A percentile compares a stretch with the other conserved stretches of the same genome.
These are phyloP conservation scores for Chesias legatella DNA, from an alignment of 2,888 invertebrate genomes.

Conservation along the genomic window DNA sequence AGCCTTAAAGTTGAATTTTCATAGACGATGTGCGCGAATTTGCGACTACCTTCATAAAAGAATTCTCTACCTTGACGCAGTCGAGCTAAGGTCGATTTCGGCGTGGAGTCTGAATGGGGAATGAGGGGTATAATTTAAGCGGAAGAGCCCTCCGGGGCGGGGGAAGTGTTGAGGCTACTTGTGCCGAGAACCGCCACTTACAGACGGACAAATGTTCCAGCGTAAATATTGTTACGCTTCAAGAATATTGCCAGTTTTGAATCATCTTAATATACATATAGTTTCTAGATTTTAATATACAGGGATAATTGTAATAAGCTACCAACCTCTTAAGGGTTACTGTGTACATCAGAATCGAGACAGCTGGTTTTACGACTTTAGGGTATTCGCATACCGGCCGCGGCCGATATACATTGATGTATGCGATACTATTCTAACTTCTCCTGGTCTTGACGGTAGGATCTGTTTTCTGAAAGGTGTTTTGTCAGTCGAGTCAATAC, in stretches of 20 bases:
- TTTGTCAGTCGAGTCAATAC: too few relatives aligned
- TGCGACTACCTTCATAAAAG: background rate
- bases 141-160: slow-evolving; percentile 29
- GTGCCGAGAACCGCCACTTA: slow-evolving; percentile 57
- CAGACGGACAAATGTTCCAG: slow-evolving; percentile 32
- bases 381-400: too few relatives aligned
- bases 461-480: too few relatives aligned
- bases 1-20: slow-evolving; percentile 23
- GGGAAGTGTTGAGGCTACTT: slow-evolving; percentile 49
- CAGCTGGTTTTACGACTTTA: too few relatives aligned
- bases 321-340: too few relatives aligned
- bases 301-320: too few relatives aligned
- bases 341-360: too few relatives aligned
- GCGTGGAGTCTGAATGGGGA: slow-evolving; percentile 2
- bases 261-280: too few relatives aligned
- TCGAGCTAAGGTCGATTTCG: slow-evolving; percentile 8
- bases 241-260: slow-evolving; percentile 8
- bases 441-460: too few relatives aligned
- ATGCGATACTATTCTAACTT: too few relatives aligned
- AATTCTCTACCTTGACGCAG: background rate
- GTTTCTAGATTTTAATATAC: too few relatives aligned
- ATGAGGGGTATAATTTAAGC: slow-evolving; percentile 37
- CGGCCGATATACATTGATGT: too few relatives aligned
- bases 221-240: slow-evolving; percentile 20
- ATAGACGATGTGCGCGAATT: slow-evolving; percentile 8